Conservation (phyloP, 2,797 vertebrate species). For the Phylloscopus collybita region DNA sequence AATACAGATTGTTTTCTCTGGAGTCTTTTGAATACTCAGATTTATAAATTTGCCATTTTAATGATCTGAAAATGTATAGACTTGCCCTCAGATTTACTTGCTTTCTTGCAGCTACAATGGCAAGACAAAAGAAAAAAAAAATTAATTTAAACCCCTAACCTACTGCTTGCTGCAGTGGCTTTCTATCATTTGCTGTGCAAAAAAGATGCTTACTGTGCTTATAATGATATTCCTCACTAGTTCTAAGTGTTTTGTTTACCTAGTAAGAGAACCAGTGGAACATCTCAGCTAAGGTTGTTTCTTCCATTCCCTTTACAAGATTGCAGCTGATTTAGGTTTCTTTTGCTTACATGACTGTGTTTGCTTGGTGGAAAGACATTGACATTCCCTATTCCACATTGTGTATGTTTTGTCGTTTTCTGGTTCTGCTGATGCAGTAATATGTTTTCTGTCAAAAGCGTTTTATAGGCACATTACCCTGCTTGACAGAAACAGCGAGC, state of each 20-base stretch:
- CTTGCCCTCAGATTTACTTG: background rate
- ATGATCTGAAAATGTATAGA: background rate
- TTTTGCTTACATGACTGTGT: background rate
- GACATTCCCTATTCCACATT: background rate
- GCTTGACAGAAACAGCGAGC: slow-evolving; percentile 40
- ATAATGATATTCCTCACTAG: background rate
- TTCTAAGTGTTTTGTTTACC: background rate
- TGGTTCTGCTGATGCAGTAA: slow-evolving; percentile 41
- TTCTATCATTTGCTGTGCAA: background rate
- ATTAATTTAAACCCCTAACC: background rate
- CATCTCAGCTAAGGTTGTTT: background rate
- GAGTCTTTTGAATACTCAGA: background rate
- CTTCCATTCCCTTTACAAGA: background rate
- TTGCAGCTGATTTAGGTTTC: background rate
- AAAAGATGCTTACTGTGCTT: background rate
- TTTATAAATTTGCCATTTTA: background rate
- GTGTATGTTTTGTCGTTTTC: slow-evolving; percentile 33
- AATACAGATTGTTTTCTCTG: background rate
- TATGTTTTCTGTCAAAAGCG: slow-evolving; percentile 42
- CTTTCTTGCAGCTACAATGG: background rate
- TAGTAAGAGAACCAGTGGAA: background rate
- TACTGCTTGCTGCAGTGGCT: background rate
- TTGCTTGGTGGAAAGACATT: background rate
- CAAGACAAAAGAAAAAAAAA: background rate
- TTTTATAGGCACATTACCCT: slow-evolving; percentile 40